Base-by-base conservation (phyloP, 2,797 vertebrate species). In the Nannoperca australis region DNA sequence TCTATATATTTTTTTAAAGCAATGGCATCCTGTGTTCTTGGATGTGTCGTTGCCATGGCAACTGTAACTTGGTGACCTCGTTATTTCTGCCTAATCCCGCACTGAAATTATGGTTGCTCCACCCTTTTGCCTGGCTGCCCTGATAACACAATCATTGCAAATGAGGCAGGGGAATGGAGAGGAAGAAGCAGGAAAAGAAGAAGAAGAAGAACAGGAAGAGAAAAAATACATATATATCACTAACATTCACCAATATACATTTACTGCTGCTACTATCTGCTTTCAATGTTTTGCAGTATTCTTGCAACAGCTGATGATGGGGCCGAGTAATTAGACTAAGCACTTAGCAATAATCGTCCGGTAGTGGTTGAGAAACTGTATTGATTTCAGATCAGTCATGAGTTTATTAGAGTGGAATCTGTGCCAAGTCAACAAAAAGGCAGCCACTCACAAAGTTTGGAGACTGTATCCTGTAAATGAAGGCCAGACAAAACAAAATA, bases 121-220 rank as follows among this genome's bases (percentile, higher is more conserved):
- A 97, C 97, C 97, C 97, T 98, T 98, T 99, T 98, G 97, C 97
- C 97, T 98, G 97, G 97, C 96, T 97, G 95, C 96, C 95, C 97
- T 96, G 97, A 99, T 99, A 98, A 98, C 97, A 98, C 97, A 99
- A 98, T 98, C 96, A 97, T 96, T 97, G 97, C 96, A 98, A 98
- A 99, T 97, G 97, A 97, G 96, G 96, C 95, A 94, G 92, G 95
- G 94, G 92, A 95, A 85, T 32, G 86, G 74, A 88, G 84, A 50
- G 74, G 79, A 58, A 61, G 77, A 58, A 45, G 85, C 47, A 51
- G 67, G 38, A 60, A 67, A 20, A 68, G 64, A 44, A 72, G 58
- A 62, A 40, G 55, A 42, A 60, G 70, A 20, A 68, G 64, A 44
- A 72, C 54, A 62, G 36, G 58, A 79, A 32, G 45, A 55, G 45